Evolutionary conservation across 2,113 vertebrate species (phyloP).

Genomic region (Tretioscincus oriximinensis): DNA sequence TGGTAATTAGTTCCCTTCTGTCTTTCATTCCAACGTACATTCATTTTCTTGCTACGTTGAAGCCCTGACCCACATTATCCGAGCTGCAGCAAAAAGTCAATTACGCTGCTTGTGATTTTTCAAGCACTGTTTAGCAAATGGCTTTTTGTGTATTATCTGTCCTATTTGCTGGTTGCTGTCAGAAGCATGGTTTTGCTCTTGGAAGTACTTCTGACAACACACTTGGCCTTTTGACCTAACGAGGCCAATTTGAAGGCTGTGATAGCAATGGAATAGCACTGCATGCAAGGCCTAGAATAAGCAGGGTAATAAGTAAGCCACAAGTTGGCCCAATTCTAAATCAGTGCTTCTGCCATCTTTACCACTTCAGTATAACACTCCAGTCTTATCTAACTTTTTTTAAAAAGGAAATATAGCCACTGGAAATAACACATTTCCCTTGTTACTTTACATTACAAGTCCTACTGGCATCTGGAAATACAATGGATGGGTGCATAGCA

Average conservation of each 20-base stretch:
- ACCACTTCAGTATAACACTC: background rate
- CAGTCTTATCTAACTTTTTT: background rate
- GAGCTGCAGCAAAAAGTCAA: conserved; percentile 50
- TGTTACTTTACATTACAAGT: no score
- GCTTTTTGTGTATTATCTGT: conserved; percentile 30
- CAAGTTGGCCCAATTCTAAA: background rate
- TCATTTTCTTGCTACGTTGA: conserved; percentile 56
- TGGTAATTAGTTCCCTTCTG: conserved; percentile 70
- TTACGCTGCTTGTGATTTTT: conserved; percentile 63
- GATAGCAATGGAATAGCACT: background rate
- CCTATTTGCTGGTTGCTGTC: conserved; percentile 26
- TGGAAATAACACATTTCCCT: background rate
- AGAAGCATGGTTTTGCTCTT: conserved; percentile 24
- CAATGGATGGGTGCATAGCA: no score
- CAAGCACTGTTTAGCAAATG: conserved; percentile 54
- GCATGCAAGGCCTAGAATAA: background rate
- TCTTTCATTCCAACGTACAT: conserved; percentile 55
- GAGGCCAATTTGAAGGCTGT: background rate
- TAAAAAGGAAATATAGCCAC: background rate
- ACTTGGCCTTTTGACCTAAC: background rate
- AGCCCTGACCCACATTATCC: conserved; percentile 67
- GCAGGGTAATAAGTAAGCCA: background rate
- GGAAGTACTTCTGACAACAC: conserved; percentile 8
- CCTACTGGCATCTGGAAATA: no score
- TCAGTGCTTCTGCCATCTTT: background rate